These are phyloP conservation scores for Tetheella fluctuosa DNA, from an alignment of 2,888 invertebrate species.

Conservation along the genomic window DNA sequence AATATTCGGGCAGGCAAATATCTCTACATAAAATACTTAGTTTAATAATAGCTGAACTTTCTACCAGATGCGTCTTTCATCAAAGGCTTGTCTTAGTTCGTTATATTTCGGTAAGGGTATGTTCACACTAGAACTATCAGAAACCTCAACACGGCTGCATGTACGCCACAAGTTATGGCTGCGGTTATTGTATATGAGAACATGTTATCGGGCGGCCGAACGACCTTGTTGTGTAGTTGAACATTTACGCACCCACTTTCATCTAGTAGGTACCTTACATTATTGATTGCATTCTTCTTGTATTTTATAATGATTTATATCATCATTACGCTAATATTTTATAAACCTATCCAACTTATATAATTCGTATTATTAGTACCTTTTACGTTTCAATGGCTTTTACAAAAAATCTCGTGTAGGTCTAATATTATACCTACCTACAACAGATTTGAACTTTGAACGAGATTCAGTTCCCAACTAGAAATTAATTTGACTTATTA, in stretches of 20 bases:
- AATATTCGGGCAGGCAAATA: not conserved
- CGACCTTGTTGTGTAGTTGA: not conserved
- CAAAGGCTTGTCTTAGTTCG: not conserved
- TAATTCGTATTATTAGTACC: too few relatives aligned
- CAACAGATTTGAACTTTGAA: too few relatives aligned
- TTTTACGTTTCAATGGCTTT: too few relatives aligned
- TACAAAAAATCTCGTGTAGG: too few relatives aligned
- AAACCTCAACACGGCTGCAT: not conserved
- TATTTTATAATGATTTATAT: not conserved
- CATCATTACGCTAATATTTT: too few relatives aligned
- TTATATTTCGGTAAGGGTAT: not conserved
- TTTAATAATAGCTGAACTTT: not conserved
- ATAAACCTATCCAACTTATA: too few relatives aligned
- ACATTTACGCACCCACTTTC: not conserved
- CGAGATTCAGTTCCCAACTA: too few relatives aligned
- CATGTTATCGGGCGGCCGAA: not conserved
- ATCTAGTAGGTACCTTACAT: not conserved
- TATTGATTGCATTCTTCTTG: constrained; percentile 5
- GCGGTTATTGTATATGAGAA: constrained; percentile 3
- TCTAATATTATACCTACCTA: too few relatives aligned
- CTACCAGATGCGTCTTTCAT: constrained; percentile 1
- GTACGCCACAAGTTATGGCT: not conserved
- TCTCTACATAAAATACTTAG: not conserved
- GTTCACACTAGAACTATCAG: not conserved
- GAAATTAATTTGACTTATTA: too few relatives aligned